Base-by-base conservation (phyloP, 2,113 vertebrate genomes). In the Corynorhinus townsendii region DNA sequence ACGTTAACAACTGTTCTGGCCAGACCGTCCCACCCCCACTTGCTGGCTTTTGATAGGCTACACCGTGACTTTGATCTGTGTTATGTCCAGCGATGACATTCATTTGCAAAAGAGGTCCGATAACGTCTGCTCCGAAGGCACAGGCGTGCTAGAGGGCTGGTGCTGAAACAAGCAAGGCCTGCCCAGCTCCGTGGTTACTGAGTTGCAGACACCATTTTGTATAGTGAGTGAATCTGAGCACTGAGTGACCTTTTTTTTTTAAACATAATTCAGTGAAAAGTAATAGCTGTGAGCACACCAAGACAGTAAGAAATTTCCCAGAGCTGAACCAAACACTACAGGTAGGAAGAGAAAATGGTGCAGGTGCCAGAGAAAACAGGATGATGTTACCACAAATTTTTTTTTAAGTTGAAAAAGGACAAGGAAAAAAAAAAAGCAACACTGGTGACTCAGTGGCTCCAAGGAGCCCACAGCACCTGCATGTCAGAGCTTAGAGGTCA, bases 1-100 rank as follows among this genome's bases (percentile, higher is more conserved):
- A 7, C 17, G 1, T 38, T 24, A 66, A 35, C 40, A n/a, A 15
- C 68, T 7, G 0, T 0, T 3, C 59, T 38, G 6, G n/a, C 76
- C 71, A 28, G 22, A 11, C 71, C 77, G 3, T 22, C 72, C 76
- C 10, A 26, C 2, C 12, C 30, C 81, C 75, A 6, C 64, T 12
- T 35, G 52, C 30, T 0, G 24, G 45, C 69, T 81, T 81, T 80
- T 89, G 52, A 40, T n/a, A 84, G 35, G 68, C 59, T 56, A 22
- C 33, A 26, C 17, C 26, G 20, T 38, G 49, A 30, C 69, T 68
- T 38, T n/a, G 24, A 35, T 20, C 71, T 66, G 75, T 19, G 40
- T 35, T 17, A 14, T 35, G 30, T 76, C 45, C 28, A 54, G 14
- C 1, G 30, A 80, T 15, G 56, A 49, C 59, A 7, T 56, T 52